Base-by-base conservation (phyloP, 1,140 invertebrate species). In the Drosophila tropicalis region DNA sequence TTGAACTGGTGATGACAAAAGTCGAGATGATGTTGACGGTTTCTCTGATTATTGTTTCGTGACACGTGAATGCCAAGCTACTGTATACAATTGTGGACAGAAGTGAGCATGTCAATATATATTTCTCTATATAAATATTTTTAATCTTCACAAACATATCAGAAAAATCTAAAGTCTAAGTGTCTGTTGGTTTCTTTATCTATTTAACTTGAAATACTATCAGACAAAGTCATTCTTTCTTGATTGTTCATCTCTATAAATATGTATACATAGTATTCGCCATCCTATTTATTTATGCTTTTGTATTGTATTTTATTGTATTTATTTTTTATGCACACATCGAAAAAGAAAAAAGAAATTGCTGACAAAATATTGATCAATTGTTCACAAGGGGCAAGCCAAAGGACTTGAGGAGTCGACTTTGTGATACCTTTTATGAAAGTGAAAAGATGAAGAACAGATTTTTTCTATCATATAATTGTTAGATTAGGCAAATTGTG, bases 281-380 rank as follows among this genome's bases (percentile, higher is more conserved):
- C 51, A 9, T 70, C 9, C 34, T 65, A 76, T 39, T 67, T 47
- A 32, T 47, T 54, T 39, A 29, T 54, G 32, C 22, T 10, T 51
- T 29, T 54, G 36, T 56, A 61, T 68, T 81, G 66, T 81, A 44
- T 82, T 71, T 79, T 83, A 83, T 82, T 78, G 36, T 79, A 83
- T 82, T 74, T 79, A 70, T 71, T 83, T 79, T 79, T 78, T 76
- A 61, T 65, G 67, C 75, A 79, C 65, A 79, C 79, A 82, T 75
- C 71, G 62, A 54, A 79, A 71, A 75, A 67, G 74, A 68, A 82
- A 39, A 39, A 39, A 39, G 3, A 13, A 39, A 39, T 13, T 69
- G 58, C 61, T 44, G 57, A 22, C 32, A 65, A 79, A 82, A 82
- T 79, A 75, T 82, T 82, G 75, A 75, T 74, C 66, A 83, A 69